Evolutionary conservation across 2,113 vertebrate species (phyloP).

Genomic region (Origma solitaria): DNA sequence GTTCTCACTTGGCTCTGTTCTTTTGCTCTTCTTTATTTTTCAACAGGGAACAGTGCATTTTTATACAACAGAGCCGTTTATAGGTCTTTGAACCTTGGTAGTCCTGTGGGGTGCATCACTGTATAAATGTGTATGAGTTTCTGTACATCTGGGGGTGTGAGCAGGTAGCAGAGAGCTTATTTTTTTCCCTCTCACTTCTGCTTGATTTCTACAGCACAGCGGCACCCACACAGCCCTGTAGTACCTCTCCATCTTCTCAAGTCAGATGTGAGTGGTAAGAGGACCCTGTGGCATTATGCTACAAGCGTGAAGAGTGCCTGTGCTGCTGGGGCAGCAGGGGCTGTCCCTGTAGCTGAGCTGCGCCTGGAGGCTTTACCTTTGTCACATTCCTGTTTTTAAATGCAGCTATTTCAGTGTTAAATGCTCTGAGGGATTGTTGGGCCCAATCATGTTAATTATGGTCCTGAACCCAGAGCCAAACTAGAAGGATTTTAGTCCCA

Average conservation of each 20-base stretch:
- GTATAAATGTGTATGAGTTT: not conserved
- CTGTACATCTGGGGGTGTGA: not conserved
- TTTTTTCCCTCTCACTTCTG: not conserved
- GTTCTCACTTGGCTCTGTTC: not conserved
- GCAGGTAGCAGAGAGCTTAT: not conserved
- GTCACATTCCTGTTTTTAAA: not conserved
- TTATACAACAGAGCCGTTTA: not conserved
- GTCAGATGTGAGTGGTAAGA: not conserved
- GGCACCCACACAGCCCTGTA: fast-evolving
- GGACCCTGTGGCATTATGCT: not conserved
- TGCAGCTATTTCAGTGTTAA: not conserved
- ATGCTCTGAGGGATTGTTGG: not conserved
- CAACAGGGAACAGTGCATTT: not conserved
- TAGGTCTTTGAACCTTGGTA: not conserved
- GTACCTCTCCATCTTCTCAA: not conserved
- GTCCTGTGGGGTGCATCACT: not conserved
- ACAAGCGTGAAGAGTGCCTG: not conserved
- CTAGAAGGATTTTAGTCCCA: not conserved
- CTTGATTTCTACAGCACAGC: not conserved
- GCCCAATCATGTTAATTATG: not conserved
- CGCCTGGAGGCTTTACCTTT: not conserved
- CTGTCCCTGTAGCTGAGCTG: not conserved
- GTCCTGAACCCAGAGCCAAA: not conserved
- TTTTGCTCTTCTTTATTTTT: not conserved
- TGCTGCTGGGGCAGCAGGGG: not conserved